phyloP scores from a whole-genome alignment of 2,113 vertebrate genomes.

The Jacana jacana region DNA sequence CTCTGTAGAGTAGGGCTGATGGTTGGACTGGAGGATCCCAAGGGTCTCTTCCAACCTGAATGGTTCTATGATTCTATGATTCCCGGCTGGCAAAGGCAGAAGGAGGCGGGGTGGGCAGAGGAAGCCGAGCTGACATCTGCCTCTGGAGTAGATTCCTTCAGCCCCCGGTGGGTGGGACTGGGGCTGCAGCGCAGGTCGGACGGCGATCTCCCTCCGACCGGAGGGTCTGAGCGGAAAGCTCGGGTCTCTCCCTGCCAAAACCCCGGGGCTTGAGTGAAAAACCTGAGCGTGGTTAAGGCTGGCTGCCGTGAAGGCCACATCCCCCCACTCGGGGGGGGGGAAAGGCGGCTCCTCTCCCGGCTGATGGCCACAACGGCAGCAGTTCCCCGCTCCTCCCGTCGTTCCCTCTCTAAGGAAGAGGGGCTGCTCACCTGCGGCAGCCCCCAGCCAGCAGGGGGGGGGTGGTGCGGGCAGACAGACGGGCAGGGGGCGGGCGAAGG shows the following conservation, averaged over 20 bases:
- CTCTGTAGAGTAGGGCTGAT: too few species aligned
- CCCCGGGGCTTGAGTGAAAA: constrained; percentile 5
- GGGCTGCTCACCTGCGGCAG: not conserved
- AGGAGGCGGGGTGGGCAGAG: not conserved
- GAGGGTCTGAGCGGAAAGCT: not conserved
- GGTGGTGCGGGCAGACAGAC: too few species aligned
- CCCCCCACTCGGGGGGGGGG: not conserved
- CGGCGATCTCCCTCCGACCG: constrained; percentile 22
- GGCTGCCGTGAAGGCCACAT: constrained; percentile 38
- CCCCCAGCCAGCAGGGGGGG: rapidly evolving
- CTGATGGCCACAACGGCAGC: not conserved
- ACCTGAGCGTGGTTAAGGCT: not conserved
- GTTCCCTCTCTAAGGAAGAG: constrained; percentile 5
- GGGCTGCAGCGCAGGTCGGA: not conserved
- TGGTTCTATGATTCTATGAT: too few species aligned
- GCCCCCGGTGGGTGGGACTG: not conserved
- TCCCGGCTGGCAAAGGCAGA: too few species aligned
- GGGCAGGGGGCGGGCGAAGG: too few species aligned
- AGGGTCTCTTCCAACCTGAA: too few species aligned
- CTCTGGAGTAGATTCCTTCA: too few species aligned
- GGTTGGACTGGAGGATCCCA: too few species aligned
- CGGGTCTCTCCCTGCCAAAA: not conserved
- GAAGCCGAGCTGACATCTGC: not conserved
- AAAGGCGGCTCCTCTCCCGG: constrained; percentile 14
- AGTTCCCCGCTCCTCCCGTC: not conserved